A percentile compares a stretch with the other conserved stretches of the same genome.
Evolutionary conservation across 2,888 invertebrate genomes (phyloP).

Genomic region (Caenorhabditis doughertyi): DNA sequence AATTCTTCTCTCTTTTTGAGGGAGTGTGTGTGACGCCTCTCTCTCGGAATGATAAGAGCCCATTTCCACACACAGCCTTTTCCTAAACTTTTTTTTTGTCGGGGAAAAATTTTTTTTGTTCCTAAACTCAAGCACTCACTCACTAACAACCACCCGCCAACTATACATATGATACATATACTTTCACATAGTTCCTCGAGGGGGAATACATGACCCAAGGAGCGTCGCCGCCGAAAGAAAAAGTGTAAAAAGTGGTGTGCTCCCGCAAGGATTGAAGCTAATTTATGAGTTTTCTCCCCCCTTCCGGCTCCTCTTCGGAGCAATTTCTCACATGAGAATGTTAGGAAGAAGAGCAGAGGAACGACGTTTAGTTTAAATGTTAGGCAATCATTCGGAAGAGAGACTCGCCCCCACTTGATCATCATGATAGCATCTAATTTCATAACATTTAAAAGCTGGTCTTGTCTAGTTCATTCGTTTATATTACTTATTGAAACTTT

Average conservation of each 20-base stretch:
- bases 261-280: conserved; percentile 36
- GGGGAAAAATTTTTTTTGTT: conserved; percentile 1
- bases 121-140: neutral
- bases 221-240: neutral
- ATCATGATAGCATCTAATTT: conserved; percentile 43
- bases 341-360: conserved; percentile 5
- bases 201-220: conserved; percentile 30
- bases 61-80: conserved; percentile 15
- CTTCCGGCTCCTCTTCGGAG: neutral
- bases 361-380: conserved; percentile 27
- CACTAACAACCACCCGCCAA: neutral
- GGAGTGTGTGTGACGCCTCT: conserved; percentile 19
- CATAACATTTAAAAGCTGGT: conserved; percentile 35
- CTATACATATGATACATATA: conserved; percentile 27
- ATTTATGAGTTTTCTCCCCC: conserved; percentile 25
- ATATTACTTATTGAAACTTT: neutral
- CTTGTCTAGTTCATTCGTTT: neutral
- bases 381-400: conserved; percentile 29
- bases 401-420: neutral
- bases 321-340: neutral
- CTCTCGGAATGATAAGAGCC: conserved; percentile 18
- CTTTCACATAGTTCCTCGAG: neutral
- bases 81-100: neutral
- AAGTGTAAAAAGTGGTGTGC: conserved; percentile 41
- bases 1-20: conserved; percentile 11